These are phyloP conservation scores for Pseudolaguvia tuberculata DNA, from an alignment of 2,113 vertebrate species.

Conservation along the genomic window DNA sequence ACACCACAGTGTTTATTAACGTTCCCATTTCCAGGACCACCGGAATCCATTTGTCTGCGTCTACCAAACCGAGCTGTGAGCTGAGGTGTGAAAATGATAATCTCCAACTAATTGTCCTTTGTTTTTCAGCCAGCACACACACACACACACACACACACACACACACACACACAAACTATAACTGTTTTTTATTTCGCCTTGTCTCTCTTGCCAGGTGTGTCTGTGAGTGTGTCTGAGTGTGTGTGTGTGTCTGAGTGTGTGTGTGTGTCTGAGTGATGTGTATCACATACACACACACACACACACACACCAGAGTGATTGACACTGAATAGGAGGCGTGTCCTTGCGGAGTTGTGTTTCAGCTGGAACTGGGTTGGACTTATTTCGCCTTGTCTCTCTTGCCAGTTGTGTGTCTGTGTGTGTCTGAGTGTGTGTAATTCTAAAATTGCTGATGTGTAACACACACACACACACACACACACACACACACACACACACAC, in stretches of 20 bases:
- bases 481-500: no score
- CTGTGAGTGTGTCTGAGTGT: neutral
- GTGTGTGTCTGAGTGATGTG: neutral
- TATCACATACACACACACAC: no score
- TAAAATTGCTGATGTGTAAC: no score
- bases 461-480: no score
- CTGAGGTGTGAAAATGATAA: constrained; percentile 33
- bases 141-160: neutral
- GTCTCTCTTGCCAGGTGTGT: no score
- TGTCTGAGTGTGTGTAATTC: constrained; percentile 25
- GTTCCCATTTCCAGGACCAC: constrained; percentile 29
- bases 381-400: no score
- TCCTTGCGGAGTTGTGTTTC: constrained; percentile 16
- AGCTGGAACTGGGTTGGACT: constrained; percentile 31
- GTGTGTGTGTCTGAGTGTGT: neutral
- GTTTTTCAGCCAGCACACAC: constrained; percentile 16
- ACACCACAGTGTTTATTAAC: neutral
- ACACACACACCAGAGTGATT: constrained; percentile 19
- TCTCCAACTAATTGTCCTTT: constrained; percentile 33
- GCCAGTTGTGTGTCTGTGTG: constrained; percentile 15
- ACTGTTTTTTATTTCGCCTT: no score
- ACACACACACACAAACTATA: constrained; percentile 11
- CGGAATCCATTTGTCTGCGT: constrained; percentile 19
- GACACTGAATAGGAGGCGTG: constrained; percentile 34
- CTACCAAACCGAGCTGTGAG: constrained; percentile 14